These are phyloP conservation scores for Chrysina gloriosa DNA, from an alignment of 2,888 invertebrate genomes.

Conservation along the genomic window DNA sequence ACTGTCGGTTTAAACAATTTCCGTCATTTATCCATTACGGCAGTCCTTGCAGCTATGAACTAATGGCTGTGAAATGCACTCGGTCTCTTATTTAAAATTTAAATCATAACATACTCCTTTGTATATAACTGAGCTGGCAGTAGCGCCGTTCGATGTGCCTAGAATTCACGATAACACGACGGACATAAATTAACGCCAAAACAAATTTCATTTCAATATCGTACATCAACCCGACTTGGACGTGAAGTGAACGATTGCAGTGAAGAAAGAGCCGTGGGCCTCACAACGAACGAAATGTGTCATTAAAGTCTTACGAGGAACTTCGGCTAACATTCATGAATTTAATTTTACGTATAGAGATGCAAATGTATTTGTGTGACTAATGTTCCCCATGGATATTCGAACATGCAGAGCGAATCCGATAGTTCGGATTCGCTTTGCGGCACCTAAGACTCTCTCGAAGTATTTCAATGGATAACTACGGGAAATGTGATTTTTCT, in stretches of 20 bases:
- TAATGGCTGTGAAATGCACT: slow-evolving; percentile 19
- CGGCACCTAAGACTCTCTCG: too few species aligned
- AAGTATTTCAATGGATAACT: too few species aligned
- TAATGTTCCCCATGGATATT: background rate
- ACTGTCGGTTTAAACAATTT: slow-evolving; percentile 36
- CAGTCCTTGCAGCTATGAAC: background rate
- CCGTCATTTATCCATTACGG: slow-evolving; percentile 28
- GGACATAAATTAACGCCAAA: slow-evolving; percentile 24
- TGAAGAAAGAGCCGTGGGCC: background rate
- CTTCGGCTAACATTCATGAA: slow-evolving; percentile 9
- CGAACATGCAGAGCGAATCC: too few species aligned
- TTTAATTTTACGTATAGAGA: background rate
- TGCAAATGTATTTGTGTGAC: background rate
- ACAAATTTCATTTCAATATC: slow-evolving; percentile 27
- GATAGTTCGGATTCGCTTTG: too few species aligned
- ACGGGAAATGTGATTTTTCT: too few species aligned
- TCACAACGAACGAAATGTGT: slow-evolving; percentile 1
- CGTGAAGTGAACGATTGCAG: slow-evolving; percentile 1
- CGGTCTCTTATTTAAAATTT: slow-evolving; percentile 18
- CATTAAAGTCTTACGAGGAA: slow-evolving; percentile 4
- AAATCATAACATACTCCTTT: slow-evolving; percentile 25
- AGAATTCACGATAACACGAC: slow-evolving; percentile 17
- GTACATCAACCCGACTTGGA: slow-evolving; percentile 21
- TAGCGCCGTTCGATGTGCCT: slow-evolving; percentile 11
- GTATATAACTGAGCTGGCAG: background rate